These are phyloP conservation scores for Solea solea DNA, from an alignment of 2,113 vertebrate species.

Conservation along the genomic window DNA sequence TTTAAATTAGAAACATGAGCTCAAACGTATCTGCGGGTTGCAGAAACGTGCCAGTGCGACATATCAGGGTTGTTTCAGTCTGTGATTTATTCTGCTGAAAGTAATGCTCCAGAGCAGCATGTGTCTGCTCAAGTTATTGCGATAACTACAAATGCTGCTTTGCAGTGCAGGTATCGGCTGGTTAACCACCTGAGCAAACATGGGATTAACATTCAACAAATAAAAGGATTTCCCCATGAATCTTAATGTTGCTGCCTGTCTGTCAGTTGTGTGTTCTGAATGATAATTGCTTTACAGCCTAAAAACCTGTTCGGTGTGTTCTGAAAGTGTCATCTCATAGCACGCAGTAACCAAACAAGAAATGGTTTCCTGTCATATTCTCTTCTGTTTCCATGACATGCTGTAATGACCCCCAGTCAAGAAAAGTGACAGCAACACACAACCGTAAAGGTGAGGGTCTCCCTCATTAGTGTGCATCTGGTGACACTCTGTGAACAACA, in stretches of 20 bases:
- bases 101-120: no score
- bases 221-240: not conserved
- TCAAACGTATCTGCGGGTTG: no score
- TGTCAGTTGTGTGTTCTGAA: not conserved
- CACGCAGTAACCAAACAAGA: not conserved
- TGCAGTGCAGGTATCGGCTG: no score
- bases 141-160: no score
- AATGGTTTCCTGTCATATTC: not conserved
- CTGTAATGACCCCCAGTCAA: constrained; percentile 14
- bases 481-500: constrained; percentile 32
- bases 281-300: not conserved
- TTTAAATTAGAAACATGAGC: no score
- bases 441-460: not conserved
- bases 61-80: no score
- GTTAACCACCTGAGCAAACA: no score
- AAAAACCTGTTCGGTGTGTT: not conserved
- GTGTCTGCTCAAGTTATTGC: no score
- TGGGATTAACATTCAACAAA: no score
- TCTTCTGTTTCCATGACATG: not conserved
- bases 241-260: not conserved
- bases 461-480: constrained; percentile 50
- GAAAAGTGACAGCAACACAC: not conserved
- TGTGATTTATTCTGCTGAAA: no score
- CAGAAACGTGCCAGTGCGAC: no score
- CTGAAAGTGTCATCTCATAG: not conserved